These are phyloP conservation scores for Augochlora pura DNA, from an alignment of 1,140 invertebrate genomes.

Conservation along the genomic window DNA sequence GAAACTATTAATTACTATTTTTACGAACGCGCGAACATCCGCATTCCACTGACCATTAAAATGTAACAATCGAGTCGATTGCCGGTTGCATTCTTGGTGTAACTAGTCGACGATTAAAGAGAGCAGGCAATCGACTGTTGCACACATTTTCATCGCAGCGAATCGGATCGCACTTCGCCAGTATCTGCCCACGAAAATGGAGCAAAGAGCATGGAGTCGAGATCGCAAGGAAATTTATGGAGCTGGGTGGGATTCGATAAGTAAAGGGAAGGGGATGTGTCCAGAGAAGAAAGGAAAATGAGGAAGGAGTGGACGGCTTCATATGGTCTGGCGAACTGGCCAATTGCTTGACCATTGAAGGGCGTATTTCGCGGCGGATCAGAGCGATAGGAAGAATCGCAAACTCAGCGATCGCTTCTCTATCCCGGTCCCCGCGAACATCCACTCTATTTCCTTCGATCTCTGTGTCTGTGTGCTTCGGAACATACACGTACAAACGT, in stretches of 20 bases:
- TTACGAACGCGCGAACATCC: no score
- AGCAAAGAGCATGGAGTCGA: slow-evolving; percentile 51
- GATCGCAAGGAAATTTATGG: slow-evolving; percentile 28
- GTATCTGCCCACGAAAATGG: slow-evolving; percentile 43
- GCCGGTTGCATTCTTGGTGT: no score
- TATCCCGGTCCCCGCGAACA: slow-evolving; percentile 66
- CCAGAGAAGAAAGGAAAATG: slow-evolving; percentile 25
- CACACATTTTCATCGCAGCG: no score
- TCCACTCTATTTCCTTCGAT: slow-evolving; percentile 59
- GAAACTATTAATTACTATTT: no score
- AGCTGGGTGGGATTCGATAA: neutral
- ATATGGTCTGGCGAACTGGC: slow-evolving; percentile 76
- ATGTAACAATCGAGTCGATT: no score
- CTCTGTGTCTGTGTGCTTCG: slow-evolving; percentile 16
- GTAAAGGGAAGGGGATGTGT: neutral
- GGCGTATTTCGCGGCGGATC: slow-evolving; percentile 70
- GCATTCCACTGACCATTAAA: no score
- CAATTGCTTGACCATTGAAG: slow-evolving; percentile 77
- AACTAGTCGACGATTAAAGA: no score
- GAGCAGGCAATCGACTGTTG: no score
- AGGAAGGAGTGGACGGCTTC: slow-evolving; percentile 61
- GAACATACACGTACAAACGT: neutral
- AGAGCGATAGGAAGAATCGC: slow-evolving; percentile 69
- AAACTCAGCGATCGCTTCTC: slow-evolving; percentile 66
- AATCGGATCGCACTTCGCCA: no score